Percentiles rank a stretch among this genome's conserved stretches.
Conservation (phyloP, 1,140 invertebrate genomes). For the Zaprionus vittiger region DNA sequence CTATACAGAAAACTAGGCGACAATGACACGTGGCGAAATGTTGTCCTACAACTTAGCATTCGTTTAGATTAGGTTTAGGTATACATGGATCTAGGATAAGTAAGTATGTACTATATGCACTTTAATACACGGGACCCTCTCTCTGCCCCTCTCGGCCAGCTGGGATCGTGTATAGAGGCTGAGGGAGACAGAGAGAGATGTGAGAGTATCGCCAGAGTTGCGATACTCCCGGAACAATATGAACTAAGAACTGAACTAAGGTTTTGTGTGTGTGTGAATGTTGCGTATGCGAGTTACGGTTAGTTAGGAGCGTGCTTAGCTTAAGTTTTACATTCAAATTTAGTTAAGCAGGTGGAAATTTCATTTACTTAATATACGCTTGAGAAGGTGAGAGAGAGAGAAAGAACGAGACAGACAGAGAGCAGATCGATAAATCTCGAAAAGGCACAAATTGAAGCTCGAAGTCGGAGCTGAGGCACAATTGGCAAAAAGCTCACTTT, state of each 20-base stretch:
- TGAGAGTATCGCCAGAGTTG: neutral
- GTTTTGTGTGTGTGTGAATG: constrained; percentile 8
- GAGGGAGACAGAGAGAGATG: constrained; percentile 1
- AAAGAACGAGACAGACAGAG: neutral
- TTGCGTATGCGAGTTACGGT: constrained; percentile 22
- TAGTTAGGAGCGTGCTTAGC: constrained; percentile 55
- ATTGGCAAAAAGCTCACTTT: constrained; percentile 13
- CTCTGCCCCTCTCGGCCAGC: neutral
- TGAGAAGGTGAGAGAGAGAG: constrained; percentile 37
- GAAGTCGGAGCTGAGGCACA: constrained; percentile 2
- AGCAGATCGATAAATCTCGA: neutral
- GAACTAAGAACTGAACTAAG: constrained; percentile 24
- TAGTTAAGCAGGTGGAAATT: constrained; percentile 75
- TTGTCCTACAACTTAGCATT: constrained; percentile 51
- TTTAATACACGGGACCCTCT: constrained; percentile 43
- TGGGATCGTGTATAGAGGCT: neutral
- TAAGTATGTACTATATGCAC: constrained; percentile 44
- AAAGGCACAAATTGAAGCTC: constrained; percentile 14
- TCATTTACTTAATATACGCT: constrained; percentile 65
- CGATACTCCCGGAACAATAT: constrained; percentile 13
- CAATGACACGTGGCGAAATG: constrained; percentile 52
- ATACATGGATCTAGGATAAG: constrained; percentile 26
- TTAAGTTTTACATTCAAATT: constrained; percentile 53
- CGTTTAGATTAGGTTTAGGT: constrained; percentile 29
- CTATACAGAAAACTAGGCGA: constrained; percentile 53